A percentile compares a stretch with the other conserved stretches of the same genome.
Evolutionary conservation across 2,888 invertebrate species (phyloP).

Genomic region (Theretra japonica): DNA sequence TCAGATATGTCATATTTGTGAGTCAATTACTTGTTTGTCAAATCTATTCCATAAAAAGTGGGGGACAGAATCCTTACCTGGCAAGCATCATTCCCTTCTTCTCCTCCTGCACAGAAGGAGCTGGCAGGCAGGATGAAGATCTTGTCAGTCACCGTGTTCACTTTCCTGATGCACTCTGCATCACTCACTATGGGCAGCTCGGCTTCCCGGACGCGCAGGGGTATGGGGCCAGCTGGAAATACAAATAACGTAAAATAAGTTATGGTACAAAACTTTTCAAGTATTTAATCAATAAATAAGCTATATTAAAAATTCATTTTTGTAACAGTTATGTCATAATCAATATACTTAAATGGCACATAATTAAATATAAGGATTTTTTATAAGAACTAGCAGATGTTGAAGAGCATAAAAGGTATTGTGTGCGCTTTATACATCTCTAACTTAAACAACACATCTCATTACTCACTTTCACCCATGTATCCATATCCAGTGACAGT

Average conservation of each 20-base stretch:
- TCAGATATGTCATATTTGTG: no score
- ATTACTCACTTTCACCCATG: conserved; percentile 93
- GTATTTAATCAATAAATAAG: no score
- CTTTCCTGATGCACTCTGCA: conserved; percentile 95
- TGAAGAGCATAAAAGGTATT: no score
- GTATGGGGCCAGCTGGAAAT: conserved; percentile 93
- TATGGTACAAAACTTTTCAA: no score
- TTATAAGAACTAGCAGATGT: no score
- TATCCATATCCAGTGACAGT: conserved; percentile 98
- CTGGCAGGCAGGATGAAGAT: conserved; percentile 96
- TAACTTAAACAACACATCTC: not conserved
- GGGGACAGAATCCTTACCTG: conserved; percentile 84
- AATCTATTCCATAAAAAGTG: no score
- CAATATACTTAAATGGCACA: no score
- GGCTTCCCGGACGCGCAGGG: conserved; percentile 94
- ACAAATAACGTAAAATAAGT: not conserved
- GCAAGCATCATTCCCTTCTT: conserved; percentile 96
- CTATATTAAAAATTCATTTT: no score
- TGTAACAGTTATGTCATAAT: no score
- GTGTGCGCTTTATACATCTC: no score
- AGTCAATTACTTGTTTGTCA: no score
- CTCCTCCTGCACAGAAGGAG: conserved; percentile 97
- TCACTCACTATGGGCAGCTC: conserved; percentile 97
- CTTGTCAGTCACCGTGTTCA: conserved; percentile 97
- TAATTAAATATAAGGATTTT: no score